Percentiles rank a stretch among this genome's conserved stretches.
Conservation (phyloP, 2,888 invertebrate species). For the Allacma fusca region DNA sequence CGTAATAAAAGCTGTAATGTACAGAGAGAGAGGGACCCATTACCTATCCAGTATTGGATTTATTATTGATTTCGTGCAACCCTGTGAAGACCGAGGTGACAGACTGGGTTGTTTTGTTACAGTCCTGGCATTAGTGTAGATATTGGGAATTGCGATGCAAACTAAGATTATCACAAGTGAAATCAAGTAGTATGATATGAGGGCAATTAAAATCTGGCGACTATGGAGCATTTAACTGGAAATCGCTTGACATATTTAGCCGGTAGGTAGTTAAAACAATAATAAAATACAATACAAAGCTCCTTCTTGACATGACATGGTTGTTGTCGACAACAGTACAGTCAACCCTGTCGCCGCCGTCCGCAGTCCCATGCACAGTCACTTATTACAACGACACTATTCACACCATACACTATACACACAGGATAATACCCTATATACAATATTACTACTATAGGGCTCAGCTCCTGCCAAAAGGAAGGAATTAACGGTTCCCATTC, state of each 20-base stretch:
- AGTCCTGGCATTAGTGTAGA: too few species aligned
- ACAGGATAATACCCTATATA: not conserved
- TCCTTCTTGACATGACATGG: not conserved
- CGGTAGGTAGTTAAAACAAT: constrained; percentile 16
- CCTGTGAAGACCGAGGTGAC: not conserved
- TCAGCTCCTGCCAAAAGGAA: constrained; percentile 2
- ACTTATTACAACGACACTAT: not conserved
- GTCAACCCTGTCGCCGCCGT: constrained; percentile 10
- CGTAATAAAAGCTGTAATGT: too few species aligned
- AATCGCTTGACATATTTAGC: not conserved
- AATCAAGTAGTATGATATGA: not conserved
- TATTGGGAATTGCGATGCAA: not conserved
- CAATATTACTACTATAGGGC: too few species aligned
- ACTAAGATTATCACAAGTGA: not conserved
- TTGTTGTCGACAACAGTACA: not conserved
- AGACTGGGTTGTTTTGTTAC: not conserved
- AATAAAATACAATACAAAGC: constrained; percentile 9
- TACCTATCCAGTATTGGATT: too few species aligned
- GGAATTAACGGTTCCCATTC: not conserved
- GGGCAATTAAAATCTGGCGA: constrained; percentile 9
- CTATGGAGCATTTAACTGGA: constrained; percentile 6
- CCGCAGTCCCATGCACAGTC: not conserved
- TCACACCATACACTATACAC: not conserved
- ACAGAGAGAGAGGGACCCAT: too few species aligned
- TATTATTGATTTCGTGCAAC: too few species aligned